Evolutionary conservation across 2,797 vertebrate genomes (phyloP), one percentile per base, ranked within the genome.

Genomic region (Tadarida brasiliensis): DNA sequence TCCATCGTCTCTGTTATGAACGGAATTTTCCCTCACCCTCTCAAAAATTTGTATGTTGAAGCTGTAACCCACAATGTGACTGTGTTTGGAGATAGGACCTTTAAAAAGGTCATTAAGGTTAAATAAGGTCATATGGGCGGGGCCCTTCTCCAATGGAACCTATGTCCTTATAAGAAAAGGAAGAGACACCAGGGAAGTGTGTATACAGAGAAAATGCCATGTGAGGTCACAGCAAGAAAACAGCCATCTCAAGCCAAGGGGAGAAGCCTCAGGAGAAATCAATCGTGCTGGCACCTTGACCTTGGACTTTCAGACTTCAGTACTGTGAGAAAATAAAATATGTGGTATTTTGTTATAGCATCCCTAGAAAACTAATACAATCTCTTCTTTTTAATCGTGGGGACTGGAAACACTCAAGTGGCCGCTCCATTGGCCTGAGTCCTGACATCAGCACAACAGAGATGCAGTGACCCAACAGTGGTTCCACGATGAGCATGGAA

Each of bases 101-200:
- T 95, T 70, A 84, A 94, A 80, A 24, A 71, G 6, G 14, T 35
- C 33, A 61, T 86, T 68, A 49, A 81, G 20, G 33, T 87, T 93
- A 93, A 65, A 74, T 49, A n/a, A 80, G 54, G 0, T 57, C 15
- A 19, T 71, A 49, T 67, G 14, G 24, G 35, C 49, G 14, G 57
- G 14, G 4, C 26, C 35, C 19, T 87, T 81, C 67, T 73, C 49
- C 61, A 61, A 11, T 15, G 85, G 65, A 47, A 74, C n/a, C 35
- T 1, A n/a, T 56, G n/a, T 73, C 33, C 33, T 71, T 71, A 70
- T 65, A 54, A 87, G 39, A 57, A 74, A 19, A 83, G 17, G 16
- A 15, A 26, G 59, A 83, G 39, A 67, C 7, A 65, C 51, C 5
- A 35, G 59, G 78, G 7, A 73, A 54, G 19, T 80, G 1, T 24